Evolutionary conservation across 2,888 invertebrate species (phyloP), one percentile per base, ranked within the genome.

Genomic region (Amblyjoppa fuscipennis): DNA sequence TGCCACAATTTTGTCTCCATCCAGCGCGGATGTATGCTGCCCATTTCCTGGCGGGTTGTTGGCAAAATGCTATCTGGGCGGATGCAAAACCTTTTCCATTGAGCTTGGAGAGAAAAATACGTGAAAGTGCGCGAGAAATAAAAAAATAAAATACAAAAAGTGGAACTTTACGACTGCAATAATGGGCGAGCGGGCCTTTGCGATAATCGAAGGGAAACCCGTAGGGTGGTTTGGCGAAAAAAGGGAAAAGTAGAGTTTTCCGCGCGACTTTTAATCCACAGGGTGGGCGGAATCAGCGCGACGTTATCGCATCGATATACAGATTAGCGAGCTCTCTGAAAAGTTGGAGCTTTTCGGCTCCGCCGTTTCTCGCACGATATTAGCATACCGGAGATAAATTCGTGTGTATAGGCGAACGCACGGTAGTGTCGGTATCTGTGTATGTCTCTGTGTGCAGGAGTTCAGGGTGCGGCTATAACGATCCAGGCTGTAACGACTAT

Each of bases 271-370:
- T 71, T 82, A 82, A 82, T 82, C 82, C 77, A 34, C 76, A 66
- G 61, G 38, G 34, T 51, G 69, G 70, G 34, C 66, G 68, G 76
- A 38, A 66, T 16, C 45, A 16, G 49, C 20, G 25, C 53, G 71
- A 66, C 71, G 53, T 71, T 82, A 82, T 77, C 75, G 71, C 71
- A 66, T 71, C 82, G 71, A 77, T 82, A 71, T 77, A 77, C 71
- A 77, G 77, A 82, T 77, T 77, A 82, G 71, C 45, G 5, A 7
- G 53, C 66, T 38, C 70, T 66, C 64, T 71, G 45, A 41, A 82
- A 71, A 77, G 45, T 82, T 77, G 41, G 6, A 77, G 56, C 81
- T 49, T 56, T 64, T 70, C 34, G n/a, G 31, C 45, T 73, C 25
- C 45, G 7, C 45, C 28, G 76, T 31, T 56, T 25, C 53, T 76